These are phyloP conservation scores for Ditylenchus dipsaci DNA, from an alignment of 1,140 invertebrate genomes.

Conservation along the genomic window DNA sequence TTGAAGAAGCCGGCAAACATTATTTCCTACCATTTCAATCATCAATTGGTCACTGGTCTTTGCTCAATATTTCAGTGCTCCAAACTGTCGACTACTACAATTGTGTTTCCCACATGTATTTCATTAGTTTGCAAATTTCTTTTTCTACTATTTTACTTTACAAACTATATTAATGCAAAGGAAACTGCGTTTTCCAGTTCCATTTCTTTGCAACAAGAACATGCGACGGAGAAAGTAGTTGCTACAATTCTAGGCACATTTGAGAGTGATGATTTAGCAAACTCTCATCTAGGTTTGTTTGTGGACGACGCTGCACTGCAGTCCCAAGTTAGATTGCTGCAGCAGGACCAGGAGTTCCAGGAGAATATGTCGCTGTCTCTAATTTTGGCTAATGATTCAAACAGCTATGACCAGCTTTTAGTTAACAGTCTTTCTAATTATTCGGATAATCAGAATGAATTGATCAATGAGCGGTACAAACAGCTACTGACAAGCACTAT, in stretches of 20 bases:
- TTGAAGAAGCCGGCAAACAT: too few species aligned
- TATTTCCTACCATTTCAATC: too few species aligned
- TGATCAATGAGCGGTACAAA: slow-evolving; percentile 4
- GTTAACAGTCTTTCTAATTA: neutral
- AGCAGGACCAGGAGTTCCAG: neutral
- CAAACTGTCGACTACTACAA: too few species aligned
- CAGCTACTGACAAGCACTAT: slow-evolving; percentile 5
- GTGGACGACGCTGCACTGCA: neutral
- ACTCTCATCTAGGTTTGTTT: neutral
- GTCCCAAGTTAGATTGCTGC: neutral
- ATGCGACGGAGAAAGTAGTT: neutral
- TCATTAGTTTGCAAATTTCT: too few species aligned
- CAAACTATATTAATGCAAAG: too few species aligned
- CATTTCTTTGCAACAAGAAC: too few species aligned
- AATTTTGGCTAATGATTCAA: neutral
- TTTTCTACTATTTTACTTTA: too few species aligned
- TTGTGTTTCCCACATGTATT: too few species aligned
- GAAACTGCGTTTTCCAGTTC: too few species aligned
- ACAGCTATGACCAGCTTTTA: neutral
- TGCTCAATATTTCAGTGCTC: too few species aligned
- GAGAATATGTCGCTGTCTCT: neutral
- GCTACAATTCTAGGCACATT: neutral
- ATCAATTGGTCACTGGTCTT: too few species aligned
- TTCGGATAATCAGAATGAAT: neutral
- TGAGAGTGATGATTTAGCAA: neutral